Evolutionary conservation across 2,888 invertebrate species (phyloP).

Genomic region (Cephonodes hylas): DNA sequence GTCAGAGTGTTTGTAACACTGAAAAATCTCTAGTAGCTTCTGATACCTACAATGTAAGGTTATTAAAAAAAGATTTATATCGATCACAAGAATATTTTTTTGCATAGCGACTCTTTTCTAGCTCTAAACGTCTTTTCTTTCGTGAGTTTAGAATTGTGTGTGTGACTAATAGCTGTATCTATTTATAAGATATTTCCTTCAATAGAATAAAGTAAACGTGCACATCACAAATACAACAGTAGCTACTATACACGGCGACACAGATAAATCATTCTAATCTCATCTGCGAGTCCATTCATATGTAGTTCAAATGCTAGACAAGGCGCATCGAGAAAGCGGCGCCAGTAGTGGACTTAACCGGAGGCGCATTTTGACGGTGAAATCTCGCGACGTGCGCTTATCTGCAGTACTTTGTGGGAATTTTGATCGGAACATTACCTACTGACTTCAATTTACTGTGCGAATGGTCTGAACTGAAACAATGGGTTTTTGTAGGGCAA

Average conservation of each 20-base stretch:
- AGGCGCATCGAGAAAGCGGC: constrained; percentile 37
- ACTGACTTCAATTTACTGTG: background rate
- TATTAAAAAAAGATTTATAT: no score
- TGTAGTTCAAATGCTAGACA: constrained; percentile 13
- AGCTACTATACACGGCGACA: background rate
- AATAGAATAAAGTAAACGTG: no score
- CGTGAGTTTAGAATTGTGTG: no score
- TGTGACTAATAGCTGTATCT: no score
- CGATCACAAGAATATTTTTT: no score
- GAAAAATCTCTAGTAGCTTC: no score
- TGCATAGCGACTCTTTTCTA: no score
- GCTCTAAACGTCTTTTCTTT: no score
- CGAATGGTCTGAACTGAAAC: background rate
- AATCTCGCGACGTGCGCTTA: constrained; percentile 31
- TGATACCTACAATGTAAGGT: no score
- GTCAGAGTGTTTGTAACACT: no score
- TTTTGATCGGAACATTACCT: background rate
- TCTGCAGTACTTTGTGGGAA: background rate
- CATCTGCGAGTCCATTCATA: background rate
- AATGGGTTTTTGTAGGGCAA: no score
- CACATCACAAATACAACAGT: background rate
- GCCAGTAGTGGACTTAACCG: constrained; percentile 25
- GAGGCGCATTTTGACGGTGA: constrained; percentile 38
- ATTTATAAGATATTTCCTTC: no score
- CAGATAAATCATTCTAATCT: constrained; percentile 3